These are phyloP conservation scores for Zaprionus davidi DNA, from an alignment of 1,140 invertebrate genomes.

Conservation along the genomic window DNA sequence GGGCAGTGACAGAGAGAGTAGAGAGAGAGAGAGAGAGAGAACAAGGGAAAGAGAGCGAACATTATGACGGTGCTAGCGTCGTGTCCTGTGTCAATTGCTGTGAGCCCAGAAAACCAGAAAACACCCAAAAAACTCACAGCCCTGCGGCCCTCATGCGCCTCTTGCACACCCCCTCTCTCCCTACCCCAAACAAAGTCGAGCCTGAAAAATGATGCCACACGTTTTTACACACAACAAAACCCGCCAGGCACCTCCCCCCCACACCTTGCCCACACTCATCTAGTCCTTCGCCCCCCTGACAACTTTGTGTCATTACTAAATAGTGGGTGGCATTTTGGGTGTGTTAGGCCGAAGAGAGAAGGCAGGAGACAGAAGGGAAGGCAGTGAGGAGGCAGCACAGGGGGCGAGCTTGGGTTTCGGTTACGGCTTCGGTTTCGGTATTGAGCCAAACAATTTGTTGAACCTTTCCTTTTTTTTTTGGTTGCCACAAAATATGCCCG, in stretches of 20 bases:
- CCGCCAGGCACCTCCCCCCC: not conserved
- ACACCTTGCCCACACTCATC: not conserved
- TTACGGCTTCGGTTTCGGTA: constrained; percentile 57
- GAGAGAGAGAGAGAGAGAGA: constrained; percentile 5
- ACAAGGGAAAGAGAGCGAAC: not conserved
- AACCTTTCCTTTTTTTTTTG: constrained; percentile 63
- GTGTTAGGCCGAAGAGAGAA: not conserved
- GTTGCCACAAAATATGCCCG: constrained; percentile 74
- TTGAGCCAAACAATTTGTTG: constrained; percentile 75
- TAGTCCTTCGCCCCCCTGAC: constrained; percentile 1
- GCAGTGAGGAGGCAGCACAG: not conserved
- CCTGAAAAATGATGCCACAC: constrained; percentile 62
- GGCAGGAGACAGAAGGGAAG: not conserved
- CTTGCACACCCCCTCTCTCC: not conserved
- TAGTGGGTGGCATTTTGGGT: constrained; percentile 42
- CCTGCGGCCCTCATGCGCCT: not conserved
- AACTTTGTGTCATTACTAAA: constrained; percentile 76
- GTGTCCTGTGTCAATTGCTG: constrained; percentile 47
- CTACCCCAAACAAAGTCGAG: constrained; percentile 10
- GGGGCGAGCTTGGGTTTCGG: constrained; percentile 1
- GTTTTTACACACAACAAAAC: constrained; percentile 44
- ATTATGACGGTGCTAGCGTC: constrained; percentile 34
- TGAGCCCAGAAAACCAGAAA: constrained; percentile 63
- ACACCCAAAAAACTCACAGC: constrained; percentile 43
- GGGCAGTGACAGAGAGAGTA: not conserved